phyloP scores from a whole-genome alignment of 2,888 invertebrate species.

The Hedychridium roseum region DNA sequence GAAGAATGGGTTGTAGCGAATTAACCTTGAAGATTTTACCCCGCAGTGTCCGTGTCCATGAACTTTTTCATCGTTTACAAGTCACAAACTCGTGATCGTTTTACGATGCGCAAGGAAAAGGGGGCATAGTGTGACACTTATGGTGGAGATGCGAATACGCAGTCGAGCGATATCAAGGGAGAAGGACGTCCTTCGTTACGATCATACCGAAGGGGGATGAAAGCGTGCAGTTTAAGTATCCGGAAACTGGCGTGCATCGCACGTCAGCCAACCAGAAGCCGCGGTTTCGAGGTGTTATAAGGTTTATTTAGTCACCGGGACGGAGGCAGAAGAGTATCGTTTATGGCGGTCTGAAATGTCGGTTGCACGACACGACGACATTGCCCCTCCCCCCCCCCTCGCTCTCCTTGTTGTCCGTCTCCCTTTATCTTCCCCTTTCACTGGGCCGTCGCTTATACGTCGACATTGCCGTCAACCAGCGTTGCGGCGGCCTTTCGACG shows the following conservation, averaged over 20 bases:
- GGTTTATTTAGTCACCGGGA: conserved; percentile 43
- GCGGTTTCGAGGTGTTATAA: conserved; percentile 40
- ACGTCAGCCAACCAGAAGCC: conserved; percentile 35
- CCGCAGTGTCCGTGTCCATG: too few relatives aligned
- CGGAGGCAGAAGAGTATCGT: conserved; percentile 40
- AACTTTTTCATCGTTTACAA: too few relatives aligned
- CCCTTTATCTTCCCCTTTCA: too few relatives aligned
- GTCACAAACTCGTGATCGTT: too few relatives aligned
- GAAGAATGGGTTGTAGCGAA: too few relatives aligned
- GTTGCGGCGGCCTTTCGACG: conserved; percentile 42
- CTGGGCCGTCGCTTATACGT: conserved; percentile 25
- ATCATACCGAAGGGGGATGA: too few relatives aligned
- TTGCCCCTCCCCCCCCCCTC: conserved; percentile 19
- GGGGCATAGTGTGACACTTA: too few relatives aligned
- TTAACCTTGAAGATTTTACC: too few relatives aligned
- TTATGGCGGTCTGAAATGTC: conserved; percentile 53
- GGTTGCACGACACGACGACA: conserved; percentile 40
- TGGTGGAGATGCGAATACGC: too few relatives aligned
- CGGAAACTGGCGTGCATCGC: conserved; percentile 34
- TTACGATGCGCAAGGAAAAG: too few relatives aligned
- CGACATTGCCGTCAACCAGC: conserved; percentile 37
- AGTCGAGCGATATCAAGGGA: too few relatives aligned
- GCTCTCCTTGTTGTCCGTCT: conserved; percentile 29
- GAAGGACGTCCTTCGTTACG: too few relatives aligned
- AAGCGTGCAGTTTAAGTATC: conserved; percentile 39